These are phyloP conservation scores for Tolmerus cingulatus DNA, from an alignment of 2,888 invertebrate species.

Conservation along the genomic window DNA sequence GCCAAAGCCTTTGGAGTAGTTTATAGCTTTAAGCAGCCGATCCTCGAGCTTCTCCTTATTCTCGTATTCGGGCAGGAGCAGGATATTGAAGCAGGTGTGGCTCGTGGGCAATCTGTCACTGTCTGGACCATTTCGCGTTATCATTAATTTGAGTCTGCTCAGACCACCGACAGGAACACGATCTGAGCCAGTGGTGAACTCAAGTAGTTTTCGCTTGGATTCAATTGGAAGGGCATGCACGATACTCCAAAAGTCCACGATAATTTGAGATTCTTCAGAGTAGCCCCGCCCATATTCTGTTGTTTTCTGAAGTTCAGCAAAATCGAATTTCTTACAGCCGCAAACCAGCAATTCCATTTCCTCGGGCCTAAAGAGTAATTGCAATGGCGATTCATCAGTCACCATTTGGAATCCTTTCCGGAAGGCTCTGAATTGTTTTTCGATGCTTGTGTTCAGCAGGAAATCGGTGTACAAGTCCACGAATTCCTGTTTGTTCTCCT, in stretches of 20 bases:
- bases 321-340: conserved; percentile 92
- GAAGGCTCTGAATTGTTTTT: conserved; percentile 91
- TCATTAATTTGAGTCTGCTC: conserved; percentile 85
- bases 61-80: conserved; percentile 89
- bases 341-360: conserved; percentile 93
- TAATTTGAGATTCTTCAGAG: conserved; percentile 77
- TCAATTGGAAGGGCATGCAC: conserved; percentile 83
- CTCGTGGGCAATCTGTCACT: conserved; percentile 92
- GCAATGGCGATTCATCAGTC: conserved; percentile 90
- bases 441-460: conserved; percentile 85
- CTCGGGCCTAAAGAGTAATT: conserved; percentile 86
- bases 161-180: conserved; percentile 92
- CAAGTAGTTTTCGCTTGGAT: conserved; percentile 84
- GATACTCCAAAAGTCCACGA: conserved; percentile 85
- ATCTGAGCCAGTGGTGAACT: conserved; percentile 90
- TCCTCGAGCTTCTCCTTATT: conserved; percentile 87
- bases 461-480: conserved; percentile 89
- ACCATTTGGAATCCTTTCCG: conserved; percentile 94
- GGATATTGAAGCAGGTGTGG: conserved; percentile 95
- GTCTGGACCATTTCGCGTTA: conserved; percentile 91
- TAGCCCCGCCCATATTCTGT: conserved; percentile 96
- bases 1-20: conserved; percentile 95
- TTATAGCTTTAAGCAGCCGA: conserved; percentile 90
- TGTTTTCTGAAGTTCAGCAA: conserved; percentile 87
- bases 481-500: conserved; percentile 89